Evolutionary conservation across 2,888 invertebrate species (phyloP), one percentile per base, ranked within the genome.

Genomic region (Athetis lepigone): DNA sequence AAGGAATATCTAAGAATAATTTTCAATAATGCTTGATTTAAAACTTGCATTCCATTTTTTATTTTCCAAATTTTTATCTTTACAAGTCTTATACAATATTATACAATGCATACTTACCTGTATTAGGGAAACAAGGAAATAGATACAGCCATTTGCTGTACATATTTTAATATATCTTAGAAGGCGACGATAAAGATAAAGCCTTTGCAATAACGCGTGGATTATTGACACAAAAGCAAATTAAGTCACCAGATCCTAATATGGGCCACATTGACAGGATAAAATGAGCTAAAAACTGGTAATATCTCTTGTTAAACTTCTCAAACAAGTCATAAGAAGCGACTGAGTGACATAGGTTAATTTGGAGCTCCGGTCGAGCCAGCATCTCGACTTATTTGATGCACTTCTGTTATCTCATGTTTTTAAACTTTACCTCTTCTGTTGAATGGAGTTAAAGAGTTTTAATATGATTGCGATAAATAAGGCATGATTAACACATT

Each of bases 371-470:
- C 21, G 21, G 39, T 33, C 4, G 51, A 33, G 29, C 49, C 37
- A 59, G 60, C 64, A 43, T 51, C 52, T 55, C 56, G 56, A 52
- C 61, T 75, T 69, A 79, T 71, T 73, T 54, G 40, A 57, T 73
- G 63, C 62, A 50, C 62, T 57, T 47, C 16, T 43, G 62, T 68
- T 73, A 73, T 62, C 66, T 70, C 69, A 51, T 42, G 52, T 37
- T 47, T 33, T 27, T 13, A 68, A 71, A 68, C 37, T 73, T 62
- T 33, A 37, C 37, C 25, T 50, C 40, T 56, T 51, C 56, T 54
- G 29, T 25, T 45, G 1, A n/a, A 50, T 18, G 16, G 33, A 39
- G 43, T 61, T 18, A 54, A 50, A 8, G 4, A 50, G 29, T 45
- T 65, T 65, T 7, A 16, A 64, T 18, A 23, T 51, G 49, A 47